Base-by-base conservation (phyloP, 2,113 vertebrate genomes). In the Anolis sagrei region DNA sequence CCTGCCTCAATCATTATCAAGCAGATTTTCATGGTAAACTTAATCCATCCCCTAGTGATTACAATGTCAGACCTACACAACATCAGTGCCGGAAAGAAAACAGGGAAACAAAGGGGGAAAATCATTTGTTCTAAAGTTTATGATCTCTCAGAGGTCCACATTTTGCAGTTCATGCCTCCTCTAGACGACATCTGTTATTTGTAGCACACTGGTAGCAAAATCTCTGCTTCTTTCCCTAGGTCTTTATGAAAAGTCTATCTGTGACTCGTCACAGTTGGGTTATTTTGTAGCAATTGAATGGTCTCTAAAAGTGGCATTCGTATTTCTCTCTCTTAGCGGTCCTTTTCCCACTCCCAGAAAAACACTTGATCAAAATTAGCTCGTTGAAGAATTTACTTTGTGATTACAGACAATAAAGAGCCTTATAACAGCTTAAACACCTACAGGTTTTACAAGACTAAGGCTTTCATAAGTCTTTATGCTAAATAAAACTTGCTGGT, bases 1-100 rank as follows among this genome's bases (percentile, higher is more conserved):
- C 70, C 70, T 70, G 18, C 32, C 61, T 66, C 77, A 75, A 86
- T 86, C 70, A 74, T 66, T 75, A 66, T 81, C 68, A 75, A 86
- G 58, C 39, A 49, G 29, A 75, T 74, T 68, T 80, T 80, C 70
- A 79, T 32, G 27, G 58, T 74, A 29, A 81, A 75, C 58, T 29
- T 8, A 74, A 86, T 23, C 77, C 58, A 80, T 29, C 54, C n/a
- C 51, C 36, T 19, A 34, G 16, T 21, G 34, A 19, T 36, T 51
- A 16, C 39, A 74, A 77, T 16, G 29, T 64, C 39, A 81, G 18
- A 74, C 13, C n/a, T 39, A 66, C 54, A 66, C 7, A 62, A 29
- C 23, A 79, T 5, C 51, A 44, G 61, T 62, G 68, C 44, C 11
- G 32, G 51, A 62, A 36, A 16, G 23, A 48, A 76, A 8, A 61